Evolutionary conservation across 2,113 vertebrate genomes (phyloP), one percentile per base, ranked within the genome.

Genomic region (Pao palembangensis): DNA sequence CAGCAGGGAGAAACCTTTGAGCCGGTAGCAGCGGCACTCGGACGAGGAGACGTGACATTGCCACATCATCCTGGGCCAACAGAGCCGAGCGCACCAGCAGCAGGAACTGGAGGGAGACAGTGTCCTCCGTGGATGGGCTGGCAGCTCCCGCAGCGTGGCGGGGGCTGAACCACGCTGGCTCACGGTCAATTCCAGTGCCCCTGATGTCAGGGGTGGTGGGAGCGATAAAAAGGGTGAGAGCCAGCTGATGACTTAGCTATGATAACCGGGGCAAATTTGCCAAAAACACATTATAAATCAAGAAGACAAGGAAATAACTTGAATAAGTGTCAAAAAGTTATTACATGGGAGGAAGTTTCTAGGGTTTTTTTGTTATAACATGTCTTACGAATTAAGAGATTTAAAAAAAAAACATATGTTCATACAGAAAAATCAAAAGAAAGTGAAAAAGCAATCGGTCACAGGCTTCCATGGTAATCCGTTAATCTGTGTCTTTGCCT

Each of bases 1-100:
- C 87, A 96, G 93, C 78, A 96, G 91, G 64, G 94, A 95, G 83
- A 98, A 94, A 73, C 94, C 91, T 41, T 94, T 92, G 74, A 96
- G 91, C 78, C 92, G 93, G 91, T 95, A 96, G 92, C 96, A 98
- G 91, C 92, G 95, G 92, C 96, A 98, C 92, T 94, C 94, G 31
- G 95, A 96, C 83, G 94, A 91, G 41, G 95, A 97, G 82, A 96
- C 87, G 85, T 93, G 94, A 90, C 95, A 98, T 77, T 94, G 95
- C 95, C 95, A 98, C 95, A 98, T 96, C 92, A 93, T 93, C 64
- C 91, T 92, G 88, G 88, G 88, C 87, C 87, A 91, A 81, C 90
- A 88, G 74, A 85, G 87, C 88, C 88, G 86, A 67, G 84, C 53
- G 71, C 89, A 89, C 61, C 82, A 77, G 84, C 88, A 89, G 73